Evolutionary conservation across 1,140 invertebrate genomes (phyloP), one percentile per base, ranked within the genome.

Genomic region (Globodera ellingtonae): DNA sequence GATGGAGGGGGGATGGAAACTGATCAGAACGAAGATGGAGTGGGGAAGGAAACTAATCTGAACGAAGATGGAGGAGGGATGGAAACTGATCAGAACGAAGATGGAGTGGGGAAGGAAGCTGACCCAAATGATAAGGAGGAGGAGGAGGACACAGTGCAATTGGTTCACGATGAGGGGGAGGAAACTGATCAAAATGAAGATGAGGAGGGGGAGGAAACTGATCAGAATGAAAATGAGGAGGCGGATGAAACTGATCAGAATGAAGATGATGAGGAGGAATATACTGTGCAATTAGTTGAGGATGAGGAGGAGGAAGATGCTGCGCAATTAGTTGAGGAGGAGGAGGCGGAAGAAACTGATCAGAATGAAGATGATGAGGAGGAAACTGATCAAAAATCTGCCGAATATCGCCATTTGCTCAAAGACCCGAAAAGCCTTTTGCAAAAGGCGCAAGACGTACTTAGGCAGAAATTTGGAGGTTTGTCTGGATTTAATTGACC

Each of bases 401-500:
- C 62, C 35, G 78, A 81, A 48, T 72, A 48, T 6, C 56, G 66
- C 15, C 50, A 82, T n/a, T 50, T 83, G 48, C 62, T 84, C 21
- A 84, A 86, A 65, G 81, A 84, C 73, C 83, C 83, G 6, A 80
- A 85, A 48, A 72, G 67, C 15, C 48, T 84, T 3, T 46, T 84
- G 13, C n/a, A 78, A 21, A 70, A 70, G 35, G 84, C 83, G 9
- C 52, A 50, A 8, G 81, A 81, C 47, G 82, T 83, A 21, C 67
- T 84, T 44, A 80, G 50, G 21, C 72, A 70, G 65, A 79, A 73
- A 50, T 74, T 75, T 52, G 69, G 48, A 50, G 44, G 24, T 67
- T 77, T 5, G 47, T 69, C 15, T 8, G 15, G 21, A 47, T n/a
- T 44, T 44, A 44, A 67, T 66, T 9, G n/a, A 69, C 65, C 7